These are phyloP conservation scores for Arnoldichthys spilopterus DNA, from an alignment of 2,797 vertebrate genomes.

Conservation along the genomic window DNA sequence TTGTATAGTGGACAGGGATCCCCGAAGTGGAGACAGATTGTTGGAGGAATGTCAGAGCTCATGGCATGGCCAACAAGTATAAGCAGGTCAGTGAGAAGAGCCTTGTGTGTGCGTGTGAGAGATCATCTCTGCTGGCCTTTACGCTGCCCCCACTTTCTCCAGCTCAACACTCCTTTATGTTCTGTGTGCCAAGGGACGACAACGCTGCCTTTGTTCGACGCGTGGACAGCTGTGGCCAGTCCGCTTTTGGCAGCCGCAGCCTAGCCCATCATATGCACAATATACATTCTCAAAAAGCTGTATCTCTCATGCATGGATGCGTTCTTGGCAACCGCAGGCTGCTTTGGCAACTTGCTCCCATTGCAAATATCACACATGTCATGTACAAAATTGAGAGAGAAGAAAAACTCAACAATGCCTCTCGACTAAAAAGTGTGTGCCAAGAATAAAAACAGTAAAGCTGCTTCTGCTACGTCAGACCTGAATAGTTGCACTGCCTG, in stretches of 20 bases:
- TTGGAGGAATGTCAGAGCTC: background rate
- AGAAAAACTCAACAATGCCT: background rate
- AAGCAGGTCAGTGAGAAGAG: conserved; percentile 8
- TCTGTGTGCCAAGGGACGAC: conserved; percentile 63
- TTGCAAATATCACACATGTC: background rate
- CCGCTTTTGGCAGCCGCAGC: conserved; percentile 64
- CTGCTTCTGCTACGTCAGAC: background rate
- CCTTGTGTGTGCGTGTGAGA: conserved; percentile 12
- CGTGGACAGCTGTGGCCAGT: conserved; percentile 73
- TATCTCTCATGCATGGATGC: conserved; percentile 7
- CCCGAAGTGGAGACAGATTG: background rate
- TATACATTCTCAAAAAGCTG: conserved; percentile 33
- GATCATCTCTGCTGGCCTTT: conserved; percentile 18
- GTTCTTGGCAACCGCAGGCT: conserved; percentile 28
- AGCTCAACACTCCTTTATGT: conserved; percentile 61
- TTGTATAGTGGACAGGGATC: background rate
- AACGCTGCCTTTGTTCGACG: conserved; percentile 74
- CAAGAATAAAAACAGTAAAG: background rate
- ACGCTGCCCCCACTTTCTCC: conserved; percentile 53
- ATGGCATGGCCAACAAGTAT: conserved; percentile 1
- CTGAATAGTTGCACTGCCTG: background rate
- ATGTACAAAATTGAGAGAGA: conserved; percentile 26
- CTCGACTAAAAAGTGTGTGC: background rate
- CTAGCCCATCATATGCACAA: conserved; percentile 56
- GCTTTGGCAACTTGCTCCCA: conserved; percentile 26